Evolutionary conservation across 1,140 invertebrate species (phyloP), one percentile per base, ranked within the genome.

Genomic region (Protaetia brevitarsis): DNA sequence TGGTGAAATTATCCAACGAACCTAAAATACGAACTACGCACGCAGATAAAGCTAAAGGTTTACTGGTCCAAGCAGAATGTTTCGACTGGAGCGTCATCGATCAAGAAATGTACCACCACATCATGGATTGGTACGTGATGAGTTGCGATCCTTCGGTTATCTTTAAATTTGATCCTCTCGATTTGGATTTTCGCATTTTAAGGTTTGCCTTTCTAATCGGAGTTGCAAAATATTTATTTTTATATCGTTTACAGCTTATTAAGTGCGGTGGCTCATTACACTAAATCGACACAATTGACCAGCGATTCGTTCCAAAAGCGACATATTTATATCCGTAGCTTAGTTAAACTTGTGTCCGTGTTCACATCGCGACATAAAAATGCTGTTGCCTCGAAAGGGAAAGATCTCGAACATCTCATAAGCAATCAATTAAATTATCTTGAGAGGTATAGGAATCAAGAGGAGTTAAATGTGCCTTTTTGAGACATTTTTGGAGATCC

Each of bases 61-160:
- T 88, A 23, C 78, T 92, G 2, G 77, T 82, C 19, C 84, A 87
- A 68, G 84, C 88, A 6, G 84, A 89, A 71, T 82, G 79, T 61
- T 89, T 88, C 76, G 81, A 87, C 0, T 93, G 91, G 91, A 81
- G 86, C 66, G 74, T 86, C 29, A 78, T 93, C 5, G 88, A 89
- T 66, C 84, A 85, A n/a, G 76, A 78, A 7, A 82, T 83, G 23
- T 87, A 87, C 68, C 88, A 91, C 72, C 83, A 86, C 60, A 81
- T 90, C 16, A 82, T 90, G 61, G 89, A 89, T 72, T 92, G 89
- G 89, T 88, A 90, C 67, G 84, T 92, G 1, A 88, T 88, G 82
- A 88, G 86, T 56, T 89, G 87, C 76, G 89, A 93, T 79, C 86
- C 89, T 0, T 79, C 82, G 63, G 88, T 90, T 67, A 83, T 92